Evolutionary conservation across 1,140 invertebrate genomes (phyloP).

Genomic region (Conus ventricosus): DNA sequence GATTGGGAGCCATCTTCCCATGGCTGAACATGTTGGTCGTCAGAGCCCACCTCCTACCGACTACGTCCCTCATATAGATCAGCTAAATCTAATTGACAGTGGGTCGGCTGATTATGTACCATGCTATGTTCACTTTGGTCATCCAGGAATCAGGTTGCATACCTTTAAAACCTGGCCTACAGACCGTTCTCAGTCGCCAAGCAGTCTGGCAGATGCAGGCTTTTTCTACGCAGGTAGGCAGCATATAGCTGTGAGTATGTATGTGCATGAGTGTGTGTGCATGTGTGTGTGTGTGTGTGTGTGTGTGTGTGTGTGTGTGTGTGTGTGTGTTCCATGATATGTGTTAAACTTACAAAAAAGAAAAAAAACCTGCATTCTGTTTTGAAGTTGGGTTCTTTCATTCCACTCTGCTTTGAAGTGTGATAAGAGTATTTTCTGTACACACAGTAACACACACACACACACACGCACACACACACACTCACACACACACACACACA

Average conservation of each 20-base stretch:
- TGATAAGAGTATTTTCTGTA: too few relatives aligned
- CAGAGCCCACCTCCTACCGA: not conserved
- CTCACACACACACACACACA: too few relatives aligned
- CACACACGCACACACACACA: too few relatives aligned
- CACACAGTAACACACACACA: too few relatives aligned
- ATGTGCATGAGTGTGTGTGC: not conserved
- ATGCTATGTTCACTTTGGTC: conserved; percentile 15
- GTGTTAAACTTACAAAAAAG: too few relatives aligned
- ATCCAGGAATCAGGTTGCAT: not conserved
- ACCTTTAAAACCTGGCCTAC: conserved; percentile 18
- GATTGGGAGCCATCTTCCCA: not conserved
- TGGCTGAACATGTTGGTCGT: not conserved
- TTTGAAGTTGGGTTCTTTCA: too few relatives aligned
- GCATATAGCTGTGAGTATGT: not conserved
- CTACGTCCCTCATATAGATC: not conserved
- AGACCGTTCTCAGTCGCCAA: conserved; percentile 7
- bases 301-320: too few relatives aligned
- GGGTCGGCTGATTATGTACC: not conserved
- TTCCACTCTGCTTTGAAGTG: too few relatives aligned
- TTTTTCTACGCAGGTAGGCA: conserved; percentile 39
- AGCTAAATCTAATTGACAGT: not conserved
- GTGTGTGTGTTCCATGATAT: too few relatives aligned
- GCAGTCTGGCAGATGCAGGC: conserved; percentile 28
- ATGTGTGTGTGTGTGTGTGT: too few relatives aligned
- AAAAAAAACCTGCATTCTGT: too few relatives aligned